Conservation (phyloP, 2,797 vertebrate species). For the Champsocephalus gunnari region DNA sequence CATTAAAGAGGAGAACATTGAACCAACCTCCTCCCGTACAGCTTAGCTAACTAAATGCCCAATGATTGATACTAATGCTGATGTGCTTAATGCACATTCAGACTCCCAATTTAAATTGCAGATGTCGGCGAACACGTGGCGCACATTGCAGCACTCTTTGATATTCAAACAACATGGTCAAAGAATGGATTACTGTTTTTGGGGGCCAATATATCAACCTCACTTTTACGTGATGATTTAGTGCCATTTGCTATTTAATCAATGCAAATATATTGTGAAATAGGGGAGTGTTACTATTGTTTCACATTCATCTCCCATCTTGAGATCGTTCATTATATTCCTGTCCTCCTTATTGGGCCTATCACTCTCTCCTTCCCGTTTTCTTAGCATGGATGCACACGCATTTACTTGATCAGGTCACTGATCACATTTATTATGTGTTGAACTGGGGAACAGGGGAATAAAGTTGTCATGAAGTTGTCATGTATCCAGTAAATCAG, state of each 20-base stretch:
- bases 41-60: constrained; percentile 68
- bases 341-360: constrained; percentile 7
- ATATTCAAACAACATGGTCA: constrained; percentile 48
- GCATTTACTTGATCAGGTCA: constrained; percentile 12
- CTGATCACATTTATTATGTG: constrained; percentile 17
- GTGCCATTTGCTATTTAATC: constrained; percentile 53
- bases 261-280: constrained; percentile 32
- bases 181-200: constrained; percentile 47
- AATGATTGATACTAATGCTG: constrained; percentile 75
- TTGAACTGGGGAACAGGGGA: background rate
- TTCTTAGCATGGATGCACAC: background rate
- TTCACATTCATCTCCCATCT: background rate
- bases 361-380: background rate
- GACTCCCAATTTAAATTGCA: constrained; percentile 65
- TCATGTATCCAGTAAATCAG: constrained; percentile 34
- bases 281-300: constrained; percentile 31
- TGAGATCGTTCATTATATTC: background rate
- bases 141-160: constrained; percentile 27
- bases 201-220: constrained; percentile 42
- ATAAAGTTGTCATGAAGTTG: constrained; percentile 13
- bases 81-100: constrained; percentile 62
- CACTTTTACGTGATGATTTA: constrained; percentile 64
- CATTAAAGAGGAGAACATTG: constrained; percentile 74
- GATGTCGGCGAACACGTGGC: constrained; percentile 50
- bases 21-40: constrained; percentile 67